Conservation (phyloP, 2,888 invertebrate species). For the Neoascia interrupta region DNA sequence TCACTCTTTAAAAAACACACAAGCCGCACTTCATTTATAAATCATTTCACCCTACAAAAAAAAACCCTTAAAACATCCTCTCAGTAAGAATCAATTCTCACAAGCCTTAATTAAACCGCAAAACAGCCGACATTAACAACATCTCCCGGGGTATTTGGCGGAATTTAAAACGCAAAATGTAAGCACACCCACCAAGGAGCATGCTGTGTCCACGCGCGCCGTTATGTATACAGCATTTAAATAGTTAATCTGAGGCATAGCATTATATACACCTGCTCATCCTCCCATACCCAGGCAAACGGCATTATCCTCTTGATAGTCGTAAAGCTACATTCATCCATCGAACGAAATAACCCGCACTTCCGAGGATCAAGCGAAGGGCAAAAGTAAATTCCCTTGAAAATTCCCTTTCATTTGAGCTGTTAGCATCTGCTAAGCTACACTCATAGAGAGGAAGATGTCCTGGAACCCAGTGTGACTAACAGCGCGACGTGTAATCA, state of each 20-base stretch:
- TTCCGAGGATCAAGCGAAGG: conserved; percentile 33
- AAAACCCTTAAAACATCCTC: conserved; percentile 12
- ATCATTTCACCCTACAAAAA: not conserved
- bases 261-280: conserved; percentile 53
- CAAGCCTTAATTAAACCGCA: conserved; percentile 62
- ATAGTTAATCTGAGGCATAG: conserved; percentile 59
- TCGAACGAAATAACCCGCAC: conserved; percentile 25
- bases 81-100: conserved; percentile 44
- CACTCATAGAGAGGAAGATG: not conserved
- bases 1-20: no score
- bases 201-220: conserved; percentile 44
- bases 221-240: conserved; percentile 55
- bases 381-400: no score
- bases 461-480: conserved; percentile 49
- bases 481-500: conserved; percentile 63
- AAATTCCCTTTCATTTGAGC: no score
- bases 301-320: conserved; percentile 61
- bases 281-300: conserved; percentile 29
- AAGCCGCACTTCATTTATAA: conserved; percentile 39
- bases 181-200: conserved; percentile 2
- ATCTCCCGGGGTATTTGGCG: conserved; percentile 47
- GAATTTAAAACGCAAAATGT: conserved; percentile 1
- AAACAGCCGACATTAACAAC: conserved; percentile 52
- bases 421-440: no score
- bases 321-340: conserved; percentile 57